phyloP scores from a whole-genome alignment of 1,140 invertebrate genomes.

The Achroia grisella region DNA sequence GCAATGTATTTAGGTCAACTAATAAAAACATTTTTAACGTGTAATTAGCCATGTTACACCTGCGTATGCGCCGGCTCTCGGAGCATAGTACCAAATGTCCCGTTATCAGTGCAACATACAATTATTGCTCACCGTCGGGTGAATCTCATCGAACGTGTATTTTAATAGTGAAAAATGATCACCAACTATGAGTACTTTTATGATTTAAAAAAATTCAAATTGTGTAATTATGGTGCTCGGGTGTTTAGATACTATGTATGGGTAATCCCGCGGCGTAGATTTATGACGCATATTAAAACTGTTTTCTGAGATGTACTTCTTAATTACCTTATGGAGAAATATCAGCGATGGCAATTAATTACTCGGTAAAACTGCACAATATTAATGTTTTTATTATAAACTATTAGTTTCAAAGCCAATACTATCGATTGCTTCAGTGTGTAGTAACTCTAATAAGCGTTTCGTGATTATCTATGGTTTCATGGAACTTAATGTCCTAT shows the following conservation, averaged over 20 bases:
- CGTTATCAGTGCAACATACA: constrained; percentile 43
- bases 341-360: not conserved
- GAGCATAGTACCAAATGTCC: constrained; percentile 29
- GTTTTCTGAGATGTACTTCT: constrained; percentile 19
- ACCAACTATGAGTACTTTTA: constrained; percentile 32
- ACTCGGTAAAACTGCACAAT: no score
- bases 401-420: no score
- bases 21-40: not conserved
- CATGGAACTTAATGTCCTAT: no score
- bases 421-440: no score
- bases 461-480: no score
- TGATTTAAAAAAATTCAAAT: constrained; percentile 38
- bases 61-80: not conserved
- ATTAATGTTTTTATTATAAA: no score
- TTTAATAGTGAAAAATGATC: constrained; percentile 58
- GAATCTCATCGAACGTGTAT: constrained; percentile 33
- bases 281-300: constrained; percentile 32
- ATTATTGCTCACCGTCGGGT: constrained; percentile 43
- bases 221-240: constrained; percentile 53
- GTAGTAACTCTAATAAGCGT: no score
- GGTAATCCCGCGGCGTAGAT: constrained; percentile 31
- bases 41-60: not conserved
- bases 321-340: not conserved
- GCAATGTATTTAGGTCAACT: no score
- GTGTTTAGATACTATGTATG: constrained; percentile 40